Conservation (phyloP, 2,888 invertebrate genomes). For the Tuberolachnus salignus region DNA sequence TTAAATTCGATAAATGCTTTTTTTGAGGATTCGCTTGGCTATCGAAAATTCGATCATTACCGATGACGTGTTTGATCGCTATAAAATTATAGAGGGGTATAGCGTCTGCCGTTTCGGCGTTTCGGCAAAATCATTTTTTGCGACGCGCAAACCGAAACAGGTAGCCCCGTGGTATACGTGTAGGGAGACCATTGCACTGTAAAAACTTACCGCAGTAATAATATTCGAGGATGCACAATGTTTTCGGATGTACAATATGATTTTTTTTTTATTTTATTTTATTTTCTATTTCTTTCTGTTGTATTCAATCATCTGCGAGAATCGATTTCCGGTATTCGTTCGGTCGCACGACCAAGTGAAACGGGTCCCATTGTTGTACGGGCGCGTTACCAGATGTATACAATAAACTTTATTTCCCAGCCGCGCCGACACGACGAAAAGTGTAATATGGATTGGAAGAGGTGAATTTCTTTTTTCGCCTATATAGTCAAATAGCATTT, state of each 20-base stretch:
- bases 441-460: background rate
- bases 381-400: conserved; percentile 4
- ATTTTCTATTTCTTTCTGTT: too few species aligned
- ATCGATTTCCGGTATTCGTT: conserved; percentile 21
- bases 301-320: conserved; percentile 25
- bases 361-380: conserved; percentile 11
- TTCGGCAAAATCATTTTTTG: background rate
- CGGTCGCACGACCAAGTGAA: background rate
- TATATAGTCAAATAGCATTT: conserved; percentile 24
- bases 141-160: background rate
- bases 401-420: conserved; percentile 28
- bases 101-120: too few species aligned
- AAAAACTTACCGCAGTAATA: background rate
- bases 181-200: background rate
- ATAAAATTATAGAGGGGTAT: too few species aligned
- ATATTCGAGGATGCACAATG: background rate
- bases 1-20: too few species aligned
- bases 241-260: background rate
- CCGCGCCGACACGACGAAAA: background rate
- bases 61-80: too few species aligned
- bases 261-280: too few species aligned
- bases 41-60: too few species aligned
- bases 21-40: too few species aligned
- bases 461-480: conserved; percentile 18
- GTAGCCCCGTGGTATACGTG: background rate